Percentiles rank a stretch among this genome's conserved stretches.
phyloP scores from a whole-genome alignment of 1,140 invertebrate genomes.

The Cyrtorhinus lividipennis region DNA sequence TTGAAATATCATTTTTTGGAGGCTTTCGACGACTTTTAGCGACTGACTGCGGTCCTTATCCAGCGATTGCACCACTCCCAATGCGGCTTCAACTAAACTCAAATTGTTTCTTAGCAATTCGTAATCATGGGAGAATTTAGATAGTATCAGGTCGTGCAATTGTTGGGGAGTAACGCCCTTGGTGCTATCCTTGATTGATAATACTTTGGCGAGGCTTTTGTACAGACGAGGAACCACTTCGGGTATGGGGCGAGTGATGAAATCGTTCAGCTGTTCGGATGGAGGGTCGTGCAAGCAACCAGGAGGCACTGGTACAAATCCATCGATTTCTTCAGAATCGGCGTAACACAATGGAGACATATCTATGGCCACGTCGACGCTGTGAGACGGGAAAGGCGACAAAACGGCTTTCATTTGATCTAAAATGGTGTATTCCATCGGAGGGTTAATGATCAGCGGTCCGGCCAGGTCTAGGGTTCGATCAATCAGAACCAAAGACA shows the following conservation, averaged over 20 bases:
- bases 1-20: constrained; percentile 21
- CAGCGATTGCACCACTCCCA: constrained; percentile 21
- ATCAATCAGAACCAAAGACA: constrained; percentile 33
- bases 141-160: background rate
- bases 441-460: constrained; percentile 25
- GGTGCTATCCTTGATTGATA: background rate
- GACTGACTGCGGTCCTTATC: constrained; percentile 11
- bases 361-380: constrained; percentile 31
- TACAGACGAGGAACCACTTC: background rate
- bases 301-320: background rate
- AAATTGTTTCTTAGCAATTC: background rate
- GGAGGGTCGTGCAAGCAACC: constrained; percentile 10
- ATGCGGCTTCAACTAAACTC: constrained; percentile 15
- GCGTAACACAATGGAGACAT: constrained; percentile 29
- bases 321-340: background rate
- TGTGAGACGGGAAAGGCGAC: constrained; percentile 30
- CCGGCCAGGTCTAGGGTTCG: constrained; percentile 31
- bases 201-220: background rate
- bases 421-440: constrained; percentile 28
- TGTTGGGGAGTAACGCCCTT: background rate
- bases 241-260: background rate
- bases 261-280: background rate
- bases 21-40: constrained; percentile 17
- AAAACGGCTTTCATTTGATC: constrained; percentile 31
- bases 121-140: background rate